Evolutionary conservation across 2,797 vertebrate species (phyloP), one percentile per base, ranked within the genome.

Genomic region (Ataeniobius toweri): DNA sequence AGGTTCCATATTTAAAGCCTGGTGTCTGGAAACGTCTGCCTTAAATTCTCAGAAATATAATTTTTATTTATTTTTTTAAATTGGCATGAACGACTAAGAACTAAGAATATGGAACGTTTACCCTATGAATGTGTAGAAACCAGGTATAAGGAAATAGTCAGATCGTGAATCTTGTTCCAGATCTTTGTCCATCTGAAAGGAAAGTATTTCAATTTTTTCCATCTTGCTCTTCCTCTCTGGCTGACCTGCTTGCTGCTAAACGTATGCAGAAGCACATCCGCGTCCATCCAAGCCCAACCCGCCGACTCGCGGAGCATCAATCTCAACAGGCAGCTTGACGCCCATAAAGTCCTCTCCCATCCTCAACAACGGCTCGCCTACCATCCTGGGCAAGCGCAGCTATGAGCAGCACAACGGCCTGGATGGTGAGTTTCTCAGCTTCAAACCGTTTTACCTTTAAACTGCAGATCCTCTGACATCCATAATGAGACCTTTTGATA

Each of bases 401-500:
- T 99, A 99, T 0, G 98, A 99, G 73, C 98, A 99, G 89, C 98
- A 99, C 96, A 99, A 99, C 41, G 98, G 98, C 77, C 94, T 98
- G 81, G 98, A 99, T 46, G 97, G 98, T 99, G 84, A 90, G 89
- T 68, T 75, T 55, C 50, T 56, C 4, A 24, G 16, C 18, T 46
- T 18, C n/a, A 10, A 22, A 31, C 26, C 9, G 6, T 46, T 46
- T 8, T 18, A 50, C 55, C 28, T 69, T 68, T 16, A 4, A 53
- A 73, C 74, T 53, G 20, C 26, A 10, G 39, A 9, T 56, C 55
- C 2, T 56, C 9, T 8, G 16, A 2, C 39, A 13, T 12, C 20
- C 36, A 12, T 9, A 67, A n/a, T 6, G 65, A 67, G 39, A 44
- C 22, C 36, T 14, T 68, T 44, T 24, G 10, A 6, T 10, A 39